Conservation (phyloP, 1,140 invertebrate genomes). For the Steinernema khuongi region DNA sequence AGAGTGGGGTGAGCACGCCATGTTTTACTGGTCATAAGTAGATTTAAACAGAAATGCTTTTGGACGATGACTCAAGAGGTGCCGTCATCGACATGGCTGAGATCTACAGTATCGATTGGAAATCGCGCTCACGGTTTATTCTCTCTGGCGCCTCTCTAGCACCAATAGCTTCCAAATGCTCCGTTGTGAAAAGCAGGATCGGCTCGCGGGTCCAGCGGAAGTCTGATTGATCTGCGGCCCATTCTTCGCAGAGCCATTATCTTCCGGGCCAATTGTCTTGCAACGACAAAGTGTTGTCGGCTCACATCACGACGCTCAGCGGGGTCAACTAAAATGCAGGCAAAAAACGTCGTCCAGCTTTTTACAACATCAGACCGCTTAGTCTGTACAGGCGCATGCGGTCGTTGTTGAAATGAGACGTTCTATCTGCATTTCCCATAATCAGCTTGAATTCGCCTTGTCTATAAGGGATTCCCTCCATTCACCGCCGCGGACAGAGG, state of each 20-base stretch:
- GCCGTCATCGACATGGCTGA: too few species aligned
- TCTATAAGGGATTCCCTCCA: constrained; percentile 24
- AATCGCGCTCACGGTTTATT: neutral
- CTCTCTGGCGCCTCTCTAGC: neutral
- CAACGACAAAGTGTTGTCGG: neutral
- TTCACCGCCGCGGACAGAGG: neutral
- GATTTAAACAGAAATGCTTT: too few species aligned
- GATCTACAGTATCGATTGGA: neutral
- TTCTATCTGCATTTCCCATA: constrained; percentile 33
- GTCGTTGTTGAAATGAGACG: neutral
- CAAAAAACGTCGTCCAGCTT: neutral
- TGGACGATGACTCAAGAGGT: too few species aligned
- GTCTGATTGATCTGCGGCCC: constrained; percentile 16
- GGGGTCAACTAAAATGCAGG: neutral
- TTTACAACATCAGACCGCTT: neutral
- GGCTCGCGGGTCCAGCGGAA: neutral
- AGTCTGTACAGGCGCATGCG: neutral
- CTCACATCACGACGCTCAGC: neutral
- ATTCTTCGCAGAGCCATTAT: neutral
- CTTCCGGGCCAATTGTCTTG: constrained; percentile 4
- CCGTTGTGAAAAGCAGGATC: constrained; percentile 4
- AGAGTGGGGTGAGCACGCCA: too few species aligned
- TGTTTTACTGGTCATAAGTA: too few species aligned
- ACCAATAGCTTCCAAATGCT: constrained; percentile 1
- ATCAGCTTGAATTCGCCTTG: constrained; percentile 47